Percentiles rank a stretch among this genome's conserved stretches.
These are phyloP conservation scores for Pseudorectes ferrugineus DNA, from an alignment of 2,113 vertebrate species.

Conservation along the genomic window DNA sequence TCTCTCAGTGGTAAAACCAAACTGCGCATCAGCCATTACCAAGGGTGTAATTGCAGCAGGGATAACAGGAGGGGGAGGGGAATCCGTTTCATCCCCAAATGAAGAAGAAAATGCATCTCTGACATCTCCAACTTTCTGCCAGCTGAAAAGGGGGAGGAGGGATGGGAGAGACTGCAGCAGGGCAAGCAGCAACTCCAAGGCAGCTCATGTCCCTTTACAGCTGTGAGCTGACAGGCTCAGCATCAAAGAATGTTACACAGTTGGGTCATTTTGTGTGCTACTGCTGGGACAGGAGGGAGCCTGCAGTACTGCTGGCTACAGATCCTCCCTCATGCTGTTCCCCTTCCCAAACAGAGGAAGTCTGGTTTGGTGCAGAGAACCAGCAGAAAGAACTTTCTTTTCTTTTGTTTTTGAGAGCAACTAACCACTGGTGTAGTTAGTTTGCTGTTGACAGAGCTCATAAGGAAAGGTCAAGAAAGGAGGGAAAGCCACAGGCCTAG, in stretches of 20 bases:
- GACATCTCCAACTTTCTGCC: slow-evolving; percentile 4
- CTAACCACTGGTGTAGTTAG: background rate
- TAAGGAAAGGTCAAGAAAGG: background rate
- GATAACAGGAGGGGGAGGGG: background rate
- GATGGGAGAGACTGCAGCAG: background rate
- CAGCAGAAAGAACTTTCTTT: background rate
- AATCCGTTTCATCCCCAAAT: background rate
- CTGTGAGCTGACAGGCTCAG: background rate
- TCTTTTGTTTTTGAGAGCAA: background rate
- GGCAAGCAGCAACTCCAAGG: background rate
- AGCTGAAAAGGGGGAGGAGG: background rate
- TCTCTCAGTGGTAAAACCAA: background rate
- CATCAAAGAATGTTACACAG: background rate
- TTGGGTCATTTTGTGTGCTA: background rate
- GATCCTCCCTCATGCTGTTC: background rate
- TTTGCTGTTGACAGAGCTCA: background rate
- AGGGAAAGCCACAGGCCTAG: background rate
- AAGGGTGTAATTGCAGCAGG: background rate
- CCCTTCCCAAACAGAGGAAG: background rate
- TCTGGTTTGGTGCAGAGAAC: background rate
- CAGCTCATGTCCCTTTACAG: background rate
- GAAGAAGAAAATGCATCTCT: background rate
- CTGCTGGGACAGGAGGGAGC: background rate
- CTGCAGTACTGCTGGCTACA: background rate
- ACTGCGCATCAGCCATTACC: background rate